Percentiles rank a stretch among this genome's conserved stretches.
Evolutionary conservation across 2,888 invertebrate genomes (phyloP).

Genomic region (Bhutanitis thaidina): DNA sequence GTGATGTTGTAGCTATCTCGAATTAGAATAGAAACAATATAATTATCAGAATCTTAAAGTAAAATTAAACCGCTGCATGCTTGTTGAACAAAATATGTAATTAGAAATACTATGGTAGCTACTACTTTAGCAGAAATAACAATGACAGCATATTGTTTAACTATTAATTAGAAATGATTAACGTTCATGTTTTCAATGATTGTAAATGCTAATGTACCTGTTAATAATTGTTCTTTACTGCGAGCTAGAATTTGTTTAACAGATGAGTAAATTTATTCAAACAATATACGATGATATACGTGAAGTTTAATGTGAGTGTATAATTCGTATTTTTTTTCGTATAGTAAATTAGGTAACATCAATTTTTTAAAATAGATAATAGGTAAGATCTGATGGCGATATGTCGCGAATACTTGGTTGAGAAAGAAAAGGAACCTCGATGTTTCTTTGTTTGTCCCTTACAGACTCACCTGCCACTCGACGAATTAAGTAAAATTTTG

Average conservation of each 20-base stretch:
- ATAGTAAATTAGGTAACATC: too few species aligned
- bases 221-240: slow-evolving; percentile 48
- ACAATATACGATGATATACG: background rate
- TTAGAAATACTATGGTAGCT: background rate
- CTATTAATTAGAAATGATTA: slow-evolving; percentile 58
- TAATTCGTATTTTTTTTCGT: too few species aligned
- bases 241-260: slow-evolving; percentile 49
- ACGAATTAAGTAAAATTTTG: too few species aligned
- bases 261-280: background rate
- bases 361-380: too few species aligned
- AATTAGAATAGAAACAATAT: too few species aligned
- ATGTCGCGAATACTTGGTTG: too few species aligned
- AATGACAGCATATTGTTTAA: slow-evolving; percentile 29
- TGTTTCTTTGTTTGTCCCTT: too few species aligned
- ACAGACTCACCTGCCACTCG: too few species aligned
- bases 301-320: too few species aligned
- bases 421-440: too few species aligned
- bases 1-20: too few species aligned
- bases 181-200: slow-evolving; percentile 44
- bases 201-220: slow-evolving; percentile 52
- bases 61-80: background rate
- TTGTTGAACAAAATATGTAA: slow-evolving; percentile 2
- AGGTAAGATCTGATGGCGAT: too few species aligned
- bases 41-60: background rate
- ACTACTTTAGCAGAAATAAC: background rate